These are phyloP conservation scores for Mormyrops attenuatus DNA, from an alignment of 2,797 vertebrate genomes.

Conservation along the genomic window DNA sequence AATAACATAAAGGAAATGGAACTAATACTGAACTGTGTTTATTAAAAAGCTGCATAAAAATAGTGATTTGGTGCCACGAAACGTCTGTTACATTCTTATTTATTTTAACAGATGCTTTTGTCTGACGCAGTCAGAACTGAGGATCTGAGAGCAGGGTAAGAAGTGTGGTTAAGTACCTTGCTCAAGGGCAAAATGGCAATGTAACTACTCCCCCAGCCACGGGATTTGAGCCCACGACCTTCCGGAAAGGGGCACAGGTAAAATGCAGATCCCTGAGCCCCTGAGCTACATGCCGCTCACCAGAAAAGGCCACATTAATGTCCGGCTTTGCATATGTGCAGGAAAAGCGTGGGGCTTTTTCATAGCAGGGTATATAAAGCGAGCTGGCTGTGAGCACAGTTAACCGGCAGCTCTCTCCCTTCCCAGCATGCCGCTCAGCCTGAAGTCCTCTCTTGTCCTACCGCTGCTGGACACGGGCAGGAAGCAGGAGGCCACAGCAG, in stretches of 20 bases:
- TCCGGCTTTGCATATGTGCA: not conserved
- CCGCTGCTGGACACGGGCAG: constrained; percentile 23
- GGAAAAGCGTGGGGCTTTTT: not conserved
- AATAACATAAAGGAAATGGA: not conserved
- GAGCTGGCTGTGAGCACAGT: constrained; percentile 34
- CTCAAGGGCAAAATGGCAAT: not conserved
- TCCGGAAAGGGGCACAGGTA: not conserved
- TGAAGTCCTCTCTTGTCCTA: constrained; percentile 35
- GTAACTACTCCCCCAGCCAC: not conserved
- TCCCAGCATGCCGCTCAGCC: constrained; percentile 23
- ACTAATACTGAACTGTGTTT: not conserved
- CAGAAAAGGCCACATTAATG: not conserved
- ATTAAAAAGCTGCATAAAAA: not conserved
- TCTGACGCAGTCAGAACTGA: not conserved
- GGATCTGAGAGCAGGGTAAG: not conserved
- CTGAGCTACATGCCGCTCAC: not conserved
- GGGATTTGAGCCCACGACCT: not conserved
- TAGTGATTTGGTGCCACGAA: not conserved
- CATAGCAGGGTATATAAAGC: not conserved
- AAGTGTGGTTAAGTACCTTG: not conserved
- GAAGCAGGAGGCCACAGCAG: constrained; percentile 32
- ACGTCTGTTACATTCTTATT: not conserved
- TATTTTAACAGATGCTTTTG: not conserved
- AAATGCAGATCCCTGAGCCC: not conserved
- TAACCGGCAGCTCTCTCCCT: not conserved